Evolutionary conservation across 2,797 vertebrate species (phyloP), one percentile per base, ranked within the genome.

Genomic region (Hyperoplus lanceolatus): DNA sequence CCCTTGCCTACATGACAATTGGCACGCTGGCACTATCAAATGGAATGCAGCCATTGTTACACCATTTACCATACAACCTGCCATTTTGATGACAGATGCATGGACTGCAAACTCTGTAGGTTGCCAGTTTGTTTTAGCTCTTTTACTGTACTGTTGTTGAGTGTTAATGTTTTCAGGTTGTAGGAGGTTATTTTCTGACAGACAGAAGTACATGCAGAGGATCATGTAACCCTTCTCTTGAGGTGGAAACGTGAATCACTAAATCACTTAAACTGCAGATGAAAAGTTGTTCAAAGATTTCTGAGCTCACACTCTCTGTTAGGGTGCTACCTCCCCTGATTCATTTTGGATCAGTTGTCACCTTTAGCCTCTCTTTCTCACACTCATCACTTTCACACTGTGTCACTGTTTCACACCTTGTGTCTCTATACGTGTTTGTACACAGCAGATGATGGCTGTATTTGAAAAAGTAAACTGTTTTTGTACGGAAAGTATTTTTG

Each of bases 401-500:
- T 10, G 7, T 36, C 58, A 50, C 1, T 3, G 11, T 73, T 65
- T 82, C 59, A 73, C 48, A 42, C 38, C 14, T 36, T 71, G 11
- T 72, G 21, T 64, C 18, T 78, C 29, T 60, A 39, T 59, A 49
- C 18, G 6, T 82, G 56, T 68, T 78, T 12, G 13, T 15, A 61
- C 70, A 74, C 41, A 63, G 70, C 15, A 72, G 53, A 77, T 53
- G 6, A 45, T 15, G 3, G 49, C 29, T 78, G 57, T 38, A 59
- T 82, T 65, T 56, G 21, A 75, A 82, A 73, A 43, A 41, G 46
- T 72, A 48, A 61, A 49, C n/a, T 1, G 12, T 29, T 87, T 88
- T 90, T 85, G 65, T 89, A 90, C 66, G 7, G 53, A 84, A 68
- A 70, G 15, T 87, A 88, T 91, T 92, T 93, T 92, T 89, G 21